These are phyloP conservation scores for Oophaga pumilio DNA, from an alignment of 2,113 vertebrate species.

Conservation along the genomic window DNA sequence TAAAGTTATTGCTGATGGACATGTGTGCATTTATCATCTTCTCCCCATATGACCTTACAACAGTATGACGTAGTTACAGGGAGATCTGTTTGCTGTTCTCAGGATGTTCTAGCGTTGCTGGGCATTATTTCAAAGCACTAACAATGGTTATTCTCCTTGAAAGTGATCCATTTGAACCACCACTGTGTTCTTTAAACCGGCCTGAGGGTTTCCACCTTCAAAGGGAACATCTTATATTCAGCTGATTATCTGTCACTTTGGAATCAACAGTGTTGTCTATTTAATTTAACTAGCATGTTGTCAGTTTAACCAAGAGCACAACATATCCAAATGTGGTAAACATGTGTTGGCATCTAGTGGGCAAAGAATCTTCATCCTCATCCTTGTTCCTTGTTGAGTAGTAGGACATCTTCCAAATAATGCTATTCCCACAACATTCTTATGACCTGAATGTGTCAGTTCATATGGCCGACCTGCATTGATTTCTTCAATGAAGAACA, in stretches of 20 bases:
- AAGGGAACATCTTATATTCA: conserved; percentile 28
- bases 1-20: no score
- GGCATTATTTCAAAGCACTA: conserved; percentile 33
- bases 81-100: conserved; percentile 1
- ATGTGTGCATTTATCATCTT: background rate
- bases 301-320: conserved; percentile 61
- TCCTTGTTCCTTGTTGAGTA: conserved; percentile 62
- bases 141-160: conserved; percentile 17
- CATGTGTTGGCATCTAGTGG: conserved; percentile 81
- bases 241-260: conserved; percentile 54
- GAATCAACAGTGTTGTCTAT: conserved; percentile 59
- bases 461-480: conserved; percentile 77
- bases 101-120: conserved; percentile 17
- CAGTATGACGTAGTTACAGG: background rate
- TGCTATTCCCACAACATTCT: conserved; percentile 79
- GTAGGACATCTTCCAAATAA: conserved; percentile 83
- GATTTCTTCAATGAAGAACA: conserved; percentile 74
- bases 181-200: conserved; percentile 4
- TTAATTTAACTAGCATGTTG: conserved; percentile 64
- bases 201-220: conserved; percentile 46
- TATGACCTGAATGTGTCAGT: conserved; percentile 79
- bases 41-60: conserved; percentile 15
- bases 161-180: conserved; percentile 21
- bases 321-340: conserved; percentile 77
- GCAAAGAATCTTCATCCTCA: conserved; percentile 77